Percentiles rank a stretch among this genome's conserved stretches.
These are phyloP conservation scores for Peromyscus maniculatus DNA, from an alignment of 2,113 vertebrate genomes.

Conservation along the genomic window DNA sequence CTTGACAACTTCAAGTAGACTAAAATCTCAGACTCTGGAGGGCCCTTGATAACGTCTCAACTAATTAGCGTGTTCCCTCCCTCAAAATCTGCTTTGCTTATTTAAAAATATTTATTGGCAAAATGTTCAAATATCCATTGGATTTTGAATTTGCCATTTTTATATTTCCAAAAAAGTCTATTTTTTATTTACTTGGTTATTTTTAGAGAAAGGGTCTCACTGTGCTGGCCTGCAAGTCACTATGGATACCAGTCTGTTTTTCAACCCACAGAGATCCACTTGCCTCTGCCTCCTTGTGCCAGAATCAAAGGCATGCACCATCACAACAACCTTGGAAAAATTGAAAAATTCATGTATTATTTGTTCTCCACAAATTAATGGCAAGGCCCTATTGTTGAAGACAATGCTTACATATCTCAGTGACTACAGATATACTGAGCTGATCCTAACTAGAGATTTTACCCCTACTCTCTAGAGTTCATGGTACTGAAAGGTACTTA, in stretches of 20 bases:
- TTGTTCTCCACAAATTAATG: not conserved
- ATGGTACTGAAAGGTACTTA: not conserved
- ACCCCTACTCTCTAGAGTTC: not conserved
- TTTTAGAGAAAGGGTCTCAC: not conserved
- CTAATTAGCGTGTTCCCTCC: not conserved
- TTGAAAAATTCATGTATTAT: not conserved
- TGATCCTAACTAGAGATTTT: not conserved
- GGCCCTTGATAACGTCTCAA: not conserved
- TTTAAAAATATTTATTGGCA: slow-evolving; percentile 27
- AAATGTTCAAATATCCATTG: not conserved
- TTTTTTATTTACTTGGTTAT: not conserved
- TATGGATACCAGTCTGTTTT: not conserved
- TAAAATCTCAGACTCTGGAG: not conserved
- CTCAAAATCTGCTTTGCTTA: not conserved
- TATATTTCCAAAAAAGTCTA: not conserved
- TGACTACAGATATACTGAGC: not conserved
- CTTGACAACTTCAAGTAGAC: not conserved
- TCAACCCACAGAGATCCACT: not conserved
- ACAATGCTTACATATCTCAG: not conserved
- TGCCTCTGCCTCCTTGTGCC: not conserved
- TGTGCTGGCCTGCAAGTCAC: not conserved
- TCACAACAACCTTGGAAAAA: not conserved
- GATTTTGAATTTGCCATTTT: slow-evolving; percentile 3
- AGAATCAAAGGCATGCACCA: not conserved
- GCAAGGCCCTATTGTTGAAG: not conserved